A percentile compares a stretch with the other conserved stretches of the same genome.
Evolutionary conservation across 1,140 invertebrate genomes (phyloP).

Genomic region (Phymastichus coffea): DNA sequence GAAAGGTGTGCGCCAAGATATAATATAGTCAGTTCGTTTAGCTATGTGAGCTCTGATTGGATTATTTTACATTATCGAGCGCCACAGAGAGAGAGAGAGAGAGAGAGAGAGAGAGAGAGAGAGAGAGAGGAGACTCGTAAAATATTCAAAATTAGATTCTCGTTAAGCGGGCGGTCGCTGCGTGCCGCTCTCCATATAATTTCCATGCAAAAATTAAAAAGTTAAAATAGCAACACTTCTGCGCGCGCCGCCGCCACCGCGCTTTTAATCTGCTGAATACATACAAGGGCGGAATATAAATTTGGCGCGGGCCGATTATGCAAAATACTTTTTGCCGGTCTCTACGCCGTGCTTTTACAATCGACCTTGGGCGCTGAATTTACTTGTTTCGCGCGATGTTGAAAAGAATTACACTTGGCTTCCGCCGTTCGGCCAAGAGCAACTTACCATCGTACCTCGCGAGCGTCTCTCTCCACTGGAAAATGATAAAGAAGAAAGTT

Average conservation of each 20-base stretch:
- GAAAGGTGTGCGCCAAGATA: neutral
- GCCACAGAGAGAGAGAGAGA: too few relatives aligned
- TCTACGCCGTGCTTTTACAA: too few relatives aligned
- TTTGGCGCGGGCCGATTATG: conserved; percentile 1
- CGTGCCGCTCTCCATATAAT: conserved; percentile 3
- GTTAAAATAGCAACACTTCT: conserved; percentile 23
- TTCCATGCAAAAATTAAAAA: conserved; percentile 25
- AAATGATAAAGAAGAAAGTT: too few relatives aligned
- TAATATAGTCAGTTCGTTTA: conserved; percentile 9
- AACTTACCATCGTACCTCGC: too few relatives aligned
- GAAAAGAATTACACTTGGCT: too few relatives aligned
- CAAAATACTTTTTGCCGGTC: conserved; percentile 20
- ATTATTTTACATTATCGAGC: conserved; percentile 19
- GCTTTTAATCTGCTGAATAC: conserved; percentile 21
- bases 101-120: too few relatives aligned
- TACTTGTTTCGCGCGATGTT: too few relatives aligned
- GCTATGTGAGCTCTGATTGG: conserved; percentile 11
- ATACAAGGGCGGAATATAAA: conserved; percentile 15
- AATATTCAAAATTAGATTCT: conserved; percentile 29
- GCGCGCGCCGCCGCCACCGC: too few relatives aligned
- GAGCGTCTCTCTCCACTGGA: too few relatives aligned
- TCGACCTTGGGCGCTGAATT: too few relatives aligned
- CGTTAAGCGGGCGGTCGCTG: conserved; percentile 8
- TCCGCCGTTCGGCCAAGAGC: too few relatives aligned
- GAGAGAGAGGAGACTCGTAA: too few relatives aligned